Conservation (phyloP, 2,113 vertebrate genomes). For the Neolamprologus variostigma region DNA sequence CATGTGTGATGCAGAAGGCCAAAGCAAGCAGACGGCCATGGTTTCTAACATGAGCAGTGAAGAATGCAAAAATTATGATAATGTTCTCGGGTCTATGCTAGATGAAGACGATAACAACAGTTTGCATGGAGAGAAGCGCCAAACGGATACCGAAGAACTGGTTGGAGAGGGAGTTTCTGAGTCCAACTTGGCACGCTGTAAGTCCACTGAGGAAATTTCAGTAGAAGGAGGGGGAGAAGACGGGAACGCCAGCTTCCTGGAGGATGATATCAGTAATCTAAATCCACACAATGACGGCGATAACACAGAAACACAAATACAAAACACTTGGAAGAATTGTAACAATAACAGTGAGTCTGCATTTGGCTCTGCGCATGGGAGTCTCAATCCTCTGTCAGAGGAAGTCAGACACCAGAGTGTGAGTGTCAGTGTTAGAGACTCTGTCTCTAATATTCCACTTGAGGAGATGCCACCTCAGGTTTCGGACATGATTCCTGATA, state of each 20-base stretch:
- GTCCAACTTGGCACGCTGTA: conserved; percentile 66
- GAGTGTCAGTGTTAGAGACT: conserved; percentile 51
- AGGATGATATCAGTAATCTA: conserved; percentile 69
- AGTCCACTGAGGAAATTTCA: conserved; percentile 70
- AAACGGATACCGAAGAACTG: conserved; percentile 45
- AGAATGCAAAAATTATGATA: conserved; percentile 28
- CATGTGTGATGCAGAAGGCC: conserved; percentile 58
- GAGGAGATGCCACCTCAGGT: conserved; percentile 29
- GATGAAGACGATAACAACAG: conserved; percentile 67
- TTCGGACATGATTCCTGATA: not conserved
- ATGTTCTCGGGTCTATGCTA: conserved; percentile 31
- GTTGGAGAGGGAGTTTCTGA: conserved; percentile 37
- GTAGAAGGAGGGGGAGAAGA: conserved; percentile 69
- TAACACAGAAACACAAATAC: conserved; percentile 26
- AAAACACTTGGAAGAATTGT: conserved; percentile 47
- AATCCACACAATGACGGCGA: conserved; percentile 45
- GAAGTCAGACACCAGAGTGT: conserved; percentile 50
- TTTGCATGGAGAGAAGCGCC: conserved; percentile 37
- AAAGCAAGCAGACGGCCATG: conserved; percentile 35
- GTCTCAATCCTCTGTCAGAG: conserved; percentile 71
- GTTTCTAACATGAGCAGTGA: conserved; percentile 35
- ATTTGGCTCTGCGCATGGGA: conserved; percentile 41
- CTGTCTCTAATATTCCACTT: conserved; percentile 64
- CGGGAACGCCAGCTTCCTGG: conserved; percentile 49
- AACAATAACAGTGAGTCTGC: conserved; percentile 34